Base-by-base conservation (phyloP, 2,888 invertebrate species). In the Elysia crispata region DNA sequence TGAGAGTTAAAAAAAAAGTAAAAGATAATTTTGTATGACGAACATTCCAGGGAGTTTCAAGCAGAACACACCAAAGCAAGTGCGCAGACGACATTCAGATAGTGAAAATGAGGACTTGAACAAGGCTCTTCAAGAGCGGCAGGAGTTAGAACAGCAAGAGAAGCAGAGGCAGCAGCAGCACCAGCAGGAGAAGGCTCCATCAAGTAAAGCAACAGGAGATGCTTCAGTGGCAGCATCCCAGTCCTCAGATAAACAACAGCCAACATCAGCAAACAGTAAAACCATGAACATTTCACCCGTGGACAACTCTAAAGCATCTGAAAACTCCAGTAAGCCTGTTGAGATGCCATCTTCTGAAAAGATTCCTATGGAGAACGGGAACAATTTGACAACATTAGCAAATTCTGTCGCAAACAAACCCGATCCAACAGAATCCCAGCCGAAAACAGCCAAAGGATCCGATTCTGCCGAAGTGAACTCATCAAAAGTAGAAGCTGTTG, bases 61-160 rank as follows among this genome's bases (percentile, higher is more conserved):
- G 79, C 83, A 85, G 3, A 89, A 89, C 82, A 89, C 90, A n/a
- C 90, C 90, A 6, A 89, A 89, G 81, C 87, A 89, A 54, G 85
- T 90, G 77, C 85, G 91, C 41, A 77, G 91, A 64, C 77, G 90
- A 50, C 89, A 89, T 81, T 91, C 91, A 0, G 90, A 90, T 76
- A 88, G 89, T 79, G 91, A 90, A 57, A 82, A 81, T 66, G 83
- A 84, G 50, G 83, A 84, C 50, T 49, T 83, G 67, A 80, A 81
- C 77, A 84, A 80, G 67, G 76, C 69, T 28, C 62, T 84, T 18
- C 78, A 79, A 49, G 76, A 70, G 41, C 57, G 49, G n/a, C 74
- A 80, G 30, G 57, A 83, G 25, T 67, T 70, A n/a, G 80, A 76
- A 28, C 69, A 49, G 23, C 66, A 74, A 23, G 54, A 70, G 33